Evolutionary conservation across 2,113 vertebrate species (phyloP).

Genomic region (Anoura caudifer): DNA sequence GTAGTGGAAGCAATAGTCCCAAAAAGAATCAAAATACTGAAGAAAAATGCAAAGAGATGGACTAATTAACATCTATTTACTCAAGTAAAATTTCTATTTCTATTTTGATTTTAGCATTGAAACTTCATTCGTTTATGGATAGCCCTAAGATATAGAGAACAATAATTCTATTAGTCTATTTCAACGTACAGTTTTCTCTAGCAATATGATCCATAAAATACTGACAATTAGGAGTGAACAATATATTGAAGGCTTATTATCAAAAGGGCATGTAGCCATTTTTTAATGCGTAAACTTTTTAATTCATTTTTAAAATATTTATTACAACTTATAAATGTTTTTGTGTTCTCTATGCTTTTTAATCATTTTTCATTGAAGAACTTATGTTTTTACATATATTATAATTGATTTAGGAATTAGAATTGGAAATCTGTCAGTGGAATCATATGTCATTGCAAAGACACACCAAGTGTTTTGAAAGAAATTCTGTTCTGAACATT

Average conservation of each 20-base stretch:
- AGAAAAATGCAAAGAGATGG: background rate
- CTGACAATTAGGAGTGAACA: background rate
- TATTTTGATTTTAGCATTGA: background rate
- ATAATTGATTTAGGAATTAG: background rate
- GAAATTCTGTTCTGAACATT: slow-evolving; percentile 33
- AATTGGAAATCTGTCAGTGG: background rate
- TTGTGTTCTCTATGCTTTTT: background rate
- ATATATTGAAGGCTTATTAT: background rate
- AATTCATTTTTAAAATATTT: background rate
- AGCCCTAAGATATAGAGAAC: background rate
- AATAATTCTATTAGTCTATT: background rate
- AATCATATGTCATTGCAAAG: background rate
- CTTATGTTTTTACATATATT: background rate
- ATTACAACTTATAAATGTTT: background rate
- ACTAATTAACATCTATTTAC: background rate
- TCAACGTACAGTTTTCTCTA: background rate
- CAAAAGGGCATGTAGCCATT: background rate
- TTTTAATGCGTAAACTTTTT: background rate
- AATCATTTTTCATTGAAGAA: background rate
- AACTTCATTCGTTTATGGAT: background rate
- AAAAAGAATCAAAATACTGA: background rate
- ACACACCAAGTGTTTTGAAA: slow-evolving; percentile 7
- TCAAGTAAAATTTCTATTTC: background rate
- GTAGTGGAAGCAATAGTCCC: background rate
- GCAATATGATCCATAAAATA: background rate